Evolutionary conservation across 2,888 invertebrate genomes (phyloP), one percentile per base, ranked within the genome.

Genomic region (Dexiosoma caninum): DNA sequence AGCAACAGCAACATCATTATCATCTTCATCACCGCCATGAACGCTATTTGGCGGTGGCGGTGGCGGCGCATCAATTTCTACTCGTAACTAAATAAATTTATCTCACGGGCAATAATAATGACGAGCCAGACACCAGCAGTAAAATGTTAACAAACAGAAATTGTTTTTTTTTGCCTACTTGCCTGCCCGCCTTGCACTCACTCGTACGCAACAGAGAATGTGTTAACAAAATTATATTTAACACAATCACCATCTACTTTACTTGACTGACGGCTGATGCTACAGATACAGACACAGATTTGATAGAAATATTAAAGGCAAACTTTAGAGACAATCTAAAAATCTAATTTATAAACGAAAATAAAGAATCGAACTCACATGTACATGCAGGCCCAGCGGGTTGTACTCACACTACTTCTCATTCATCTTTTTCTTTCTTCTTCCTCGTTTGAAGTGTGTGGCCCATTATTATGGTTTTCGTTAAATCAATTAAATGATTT

Each of bases 401-500:
- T 64, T 49, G 30, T 6, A 3, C 27, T 27, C 27, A 6, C n/a
- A n/a, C n/a, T 70, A 23, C 12, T 59, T 40, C 55, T 53, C 53
- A 60, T 55, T 66, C 51, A 23, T 51, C 32, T 67, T 27, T 23
- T n/a, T 19, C 21, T 30, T 16, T 51, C 21, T 42, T 9, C 35
- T 62, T 64, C 49, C 30, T 42, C 67, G 49, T 59, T 67, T 75
- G 66, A 67, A 30, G 49, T 51, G 51, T 27, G 6, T 27, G 27
- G 66, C 57, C 53, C 62, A 42, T 72, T 72, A 19, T 80, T 53
- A 62, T 77, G 53, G 46, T 72, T 81, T 81, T 72, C 77, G 67
- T 81, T 81, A 72, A 81, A 81, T 67, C 81, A 81, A 81, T 81
- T 81, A 80, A 80, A 71, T 70, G 69, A 77, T 81, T 81, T 69